Conservation (phyloP, 2,888 invertebrate species). For the Copidosoma aretas region DNA sequence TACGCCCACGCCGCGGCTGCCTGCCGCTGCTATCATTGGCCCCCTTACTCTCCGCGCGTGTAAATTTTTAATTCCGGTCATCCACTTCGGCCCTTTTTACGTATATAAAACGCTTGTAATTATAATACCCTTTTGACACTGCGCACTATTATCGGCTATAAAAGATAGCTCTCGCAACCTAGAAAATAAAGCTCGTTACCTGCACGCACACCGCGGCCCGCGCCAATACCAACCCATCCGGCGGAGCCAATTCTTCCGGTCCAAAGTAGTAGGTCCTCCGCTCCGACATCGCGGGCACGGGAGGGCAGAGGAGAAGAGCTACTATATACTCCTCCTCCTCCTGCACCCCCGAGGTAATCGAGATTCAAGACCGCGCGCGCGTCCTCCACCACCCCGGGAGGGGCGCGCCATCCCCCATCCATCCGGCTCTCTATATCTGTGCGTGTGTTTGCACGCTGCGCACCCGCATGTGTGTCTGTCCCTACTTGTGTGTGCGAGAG, state of each 20-base stretch:
- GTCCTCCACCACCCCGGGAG: neutral
- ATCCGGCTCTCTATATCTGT: neutral
- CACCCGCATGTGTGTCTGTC: conserved; percentile 7
- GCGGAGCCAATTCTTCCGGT: neutral
- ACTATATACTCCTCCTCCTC: neutral
- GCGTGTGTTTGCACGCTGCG: neutral
- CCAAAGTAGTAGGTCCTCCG: neutral
- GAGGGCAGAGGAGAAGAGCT: no score
- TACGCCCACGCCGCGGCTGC: conserved; percentile 13
- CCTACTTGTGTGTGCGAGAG: neutral
- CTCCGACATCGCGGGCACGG: neutral
- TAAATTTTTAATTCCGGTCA: neutral
- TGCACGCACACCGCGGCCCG: neutral
- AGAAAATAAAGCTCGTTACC: no score
- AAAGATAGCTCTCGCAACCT: no score
- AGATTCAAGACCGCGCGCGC: conserved; percentile 29
- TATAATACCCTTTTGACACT: no score
- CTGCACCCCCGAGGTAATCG: conserved; percentile 17
- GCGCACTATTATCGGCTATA: no score
- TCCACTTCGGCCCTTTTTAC: neutral
- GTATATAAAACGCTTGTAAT: conserved; percentile 8
- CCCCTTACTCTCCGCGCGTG: neutral
- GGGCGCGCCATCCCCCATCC: no score
- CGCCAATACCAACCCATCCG: neutral
- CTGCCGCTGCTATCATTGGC: conserved; percentile 24